phyloP scores from a whole-genome alignment of 2,113 vertebrate genomes.

The Castor canadensis region DNA sequence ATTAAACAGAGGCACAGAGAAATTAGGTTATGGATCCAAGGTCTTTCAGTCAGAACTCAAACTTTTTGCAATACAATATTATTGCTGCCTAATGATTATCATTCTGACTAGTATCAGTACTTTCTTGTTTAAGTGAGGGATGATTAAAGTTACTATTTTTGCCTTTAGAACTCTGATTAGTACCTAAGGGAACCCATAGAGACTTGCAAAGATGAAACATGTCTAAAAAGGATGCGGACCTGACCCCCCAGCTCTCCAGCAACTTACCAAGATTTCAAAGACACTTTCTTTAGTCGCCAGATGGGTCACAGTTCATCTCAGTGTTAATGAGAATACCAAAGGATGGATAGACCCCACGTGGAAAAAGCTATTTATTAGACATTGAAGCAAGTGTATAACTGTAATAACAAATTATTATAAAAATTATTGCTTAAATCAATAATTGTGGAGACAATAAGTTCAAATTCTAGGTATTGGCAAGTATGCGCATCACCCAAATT shows the following conservation, averaged over 20 bases:
- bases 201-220: background rate
- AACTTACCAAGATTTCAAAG: background rate
- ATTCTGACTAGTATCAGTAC: background rate
- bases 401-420: background rate
- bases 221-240: background rate
- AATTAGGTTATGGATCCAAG: background rate
- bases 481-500: fast-evolving
- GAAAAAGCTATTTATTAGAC: background rate
- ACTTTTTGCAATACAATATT: background rate
- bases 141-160: background rate
- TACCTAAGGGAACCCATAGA: background rate
- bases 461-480: background rate
- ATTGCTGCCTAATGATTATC: no score
- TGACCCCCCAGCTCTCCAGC: no score
- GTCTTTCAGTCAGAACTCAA: background rate
- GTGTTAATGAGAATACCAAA: background rate
- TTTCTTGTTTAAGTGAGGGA: background rate
- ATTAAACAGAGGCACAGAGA: background rate
- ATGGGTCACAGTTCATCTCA: background rate
- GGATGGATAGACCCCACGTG: background rate
- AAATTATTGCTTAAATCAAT: background rate
- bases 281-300: background rate
- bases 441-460: background rate
- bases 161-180: background rate
- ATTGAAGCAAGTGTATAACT: background rate